Conservation (phyloP, 2,888 invertebrate genomes). For the Conus canariensis region DNA sequence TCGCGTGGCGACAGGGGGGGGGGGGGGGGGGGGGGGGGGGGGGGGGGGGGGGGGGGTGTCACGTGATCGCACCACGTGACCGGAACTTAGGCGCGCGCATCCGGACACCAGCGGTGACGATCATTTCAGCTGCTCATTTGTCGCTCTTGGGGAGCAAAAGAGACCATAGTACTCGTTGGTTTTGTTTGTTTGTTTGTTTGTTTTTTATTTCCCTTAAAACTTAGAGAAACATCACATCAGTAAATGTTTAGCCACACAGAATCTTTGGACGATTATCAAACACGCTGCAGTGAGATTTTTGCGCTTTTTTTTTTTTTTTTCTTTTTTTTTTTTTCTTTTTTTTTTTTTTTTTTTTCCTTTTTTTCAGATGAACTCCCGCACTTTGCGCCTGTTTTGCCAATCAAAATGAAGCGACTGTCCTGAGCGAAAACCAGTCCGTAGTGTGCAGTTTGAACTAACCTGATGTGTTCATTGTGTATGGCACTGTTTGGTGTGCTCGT, state of each 20-base stretch:
- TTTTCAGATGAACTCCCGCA: background rate
- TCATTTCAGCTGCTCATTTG: background rate
- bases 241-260: too few relatives aligned
- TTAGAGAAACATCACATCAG: background rate
- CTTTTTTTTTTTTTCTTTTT: background rate
- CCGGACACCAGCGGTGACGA: too few relatives aligned
- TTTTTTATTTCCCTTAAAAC: background rate
- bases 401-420: background rate
- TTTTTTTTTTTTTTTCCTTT: too few relatives aligned
- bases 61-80: background rate
- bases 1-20: too few relatives aligned
- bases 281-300: background rate
- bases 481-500: background rate
- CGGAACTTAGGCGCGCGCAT: too few relatives aligned
- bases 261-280: background rate
- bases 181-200: background rate
- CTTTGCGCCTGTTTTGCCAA: background rate
- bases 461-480: conserved; percentile 8
- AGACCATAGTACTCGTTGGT: background rate
- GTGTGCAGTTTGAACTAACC: background rate
- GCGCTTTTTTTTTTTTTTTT: background rate
- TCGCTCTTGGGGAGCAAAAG: background rate
- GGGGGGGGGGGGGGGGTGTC: too few relatives aligned
- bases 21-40: too few relatives aligned
- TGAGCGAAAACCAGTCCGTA: background rate